Conservation (phyloP, 2,113 vertebrate genomes). For the Menura novaehollandiae region DNA sequence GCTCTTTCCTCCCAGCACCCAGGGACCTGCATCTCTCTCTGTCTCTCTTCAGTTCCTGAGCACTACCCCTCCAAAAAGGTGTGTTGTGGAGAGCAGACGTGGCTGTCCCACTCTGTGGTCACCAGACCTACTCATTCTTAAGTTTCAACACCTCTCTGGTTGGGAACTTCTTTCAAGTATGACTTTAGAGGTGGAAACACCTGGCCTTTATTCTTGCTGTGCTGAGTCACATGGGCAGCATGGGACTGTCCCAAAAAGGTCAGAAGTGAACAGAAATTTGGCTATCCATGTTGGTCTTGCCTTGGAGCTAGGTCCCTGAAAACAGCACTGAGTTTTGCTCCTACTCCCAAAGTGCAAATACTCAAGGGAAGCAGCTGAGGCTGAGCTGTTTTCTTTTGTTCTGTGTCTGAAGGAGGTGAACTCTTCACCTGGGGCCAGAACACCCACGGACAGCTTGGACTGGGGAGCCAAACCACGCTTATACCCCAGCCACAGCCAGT, state of each 20-base stretch:
- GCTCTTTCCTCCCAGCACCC: neutral
- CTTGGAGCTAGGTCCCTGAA: neutral
- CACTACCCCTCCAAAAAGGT: neutral
- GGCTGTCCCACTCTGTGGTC: neutral
- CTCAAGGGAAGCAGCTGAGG: neutral
- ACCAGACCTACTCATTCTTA: neutral
- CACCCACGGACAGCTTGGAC: constrained; percentile 82
- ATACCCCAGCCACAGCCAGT: constrained; percentile 74
- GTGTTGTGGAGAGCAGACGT: neutral
- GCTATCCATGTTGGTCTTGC: neutral
- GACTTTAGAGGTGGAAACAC: neutral
- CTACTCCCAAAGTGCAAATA: neutral
- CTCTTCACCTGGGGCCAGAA: constrained; percentile 91
- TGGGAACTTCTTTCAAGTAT: neutral
- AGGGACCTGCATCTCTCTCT: neutral
- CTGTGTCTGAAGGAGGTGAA: constrained; percentile 77
- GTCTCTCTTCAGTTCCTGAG: neutral
- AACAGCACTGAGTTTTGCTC: neutral
- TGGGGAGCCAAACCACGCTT: constrained; percentile 66
- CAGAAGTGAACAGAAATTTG: neutral
- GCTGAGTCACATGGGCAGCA: neutral
- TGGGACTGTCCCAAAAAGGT: neutral
- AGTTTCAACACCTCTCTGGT: neutral
- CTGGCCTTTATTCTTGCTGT: neutral
- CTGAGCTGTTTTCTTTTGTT: neutral